Percentiles rank a stretch among this genome's conserved stretches.
Conservation (phyloP, 2,888 invertebrate genomes). For the Marasmarcha lunaedactyla region DNA sequence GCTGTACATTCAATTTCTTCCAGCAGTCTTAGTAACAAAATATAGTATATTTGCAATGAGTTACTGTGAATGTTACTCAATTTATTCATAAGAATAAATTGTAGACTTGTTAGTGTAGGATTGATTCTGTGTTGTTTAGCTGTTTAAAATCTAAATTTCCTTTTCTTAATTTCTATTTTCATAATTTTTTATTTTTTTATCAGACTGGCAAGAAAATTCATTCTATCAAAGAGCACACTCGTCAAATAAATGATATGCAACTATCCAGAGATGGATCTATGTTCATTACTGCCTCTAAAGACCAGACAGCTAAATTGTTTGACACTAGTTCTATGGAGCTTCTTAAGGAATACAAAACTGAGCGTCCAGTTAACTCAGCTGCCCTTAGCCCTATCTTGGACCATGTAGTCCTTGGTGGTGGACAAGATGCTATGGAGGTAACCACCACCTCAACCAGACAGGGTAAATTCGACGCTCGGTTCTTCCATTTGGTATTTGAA, state of each 20-base stretch:
- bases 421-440: constrained; percentile 99
- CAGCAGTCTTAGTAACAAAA: too few relatives aligned
- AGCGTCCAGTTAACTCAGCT: constrained; percentile 97
- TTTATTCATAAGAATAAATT: too few relatives aligned
- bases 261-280: constrained; percentile 91
- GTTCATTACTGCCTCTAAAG: constrained; percentile 98
- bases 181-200: not conserved
- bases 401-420: constrained; percentile 98
- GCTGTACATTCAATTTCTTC: too few relatives aligned
- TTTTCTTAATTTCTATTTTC: too few relatives aligned
- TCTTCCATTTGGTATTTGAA: constrained; percentile 96
- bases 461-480: constrained; percentile 96
- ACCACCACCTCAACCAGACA: constrained; percentile 93
- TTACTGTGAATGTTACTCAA: too few relatives aligned
- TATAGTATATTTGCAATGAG: too few relatives aligned
- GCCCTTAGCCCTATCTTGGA: constrained; percentile 95
- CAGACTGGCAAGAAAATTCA: constrained; percentile 86
- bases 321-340: constrained; percentile 88
- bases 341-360: constrained; percentile 96
- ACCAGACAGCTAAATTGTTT: constrained; percentile 94
- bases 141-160: too few relatives aligned
- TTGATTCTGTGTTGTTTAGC: too few relatives aligned
- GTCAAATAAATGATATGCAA: constrained; percentile 96
- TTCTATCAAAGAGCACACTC: constrained; percentile 84
- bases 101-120: too few relatives aligned